phyloP scores from a whole-genome alignment of 1,140 invertebrate species.

The Galendromus occidentalis region DNA sequence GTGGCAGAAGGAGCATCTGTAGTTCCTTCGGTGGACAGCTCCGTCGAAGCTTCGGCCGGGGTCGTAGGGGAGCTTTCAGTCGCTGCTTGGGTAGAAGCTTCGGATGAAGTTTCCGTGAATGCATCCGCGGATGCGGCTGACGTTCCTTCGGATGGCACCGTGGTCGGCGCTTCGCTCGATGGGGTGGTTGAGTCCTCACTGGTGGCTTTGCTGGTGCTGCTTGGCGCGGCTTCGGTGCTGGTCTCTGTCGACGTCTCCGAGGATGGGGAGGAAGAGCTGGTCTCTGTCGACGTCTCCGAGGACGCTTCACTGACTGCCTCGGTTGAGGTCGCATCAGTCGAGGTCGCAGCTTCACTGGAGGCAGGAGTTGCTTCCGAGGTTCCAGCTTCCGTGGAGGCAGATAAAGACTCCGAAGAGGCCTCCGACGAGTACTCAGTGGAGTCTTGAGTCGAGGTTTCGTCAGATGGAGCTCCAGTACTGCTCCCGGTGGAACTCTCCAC shows the following conservation, averaged over 20 bases:
- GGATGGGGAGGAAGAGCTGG: too few species aligned
- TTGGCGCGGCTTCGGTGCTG: neutral
- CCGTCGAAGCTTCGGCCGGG: neutral
- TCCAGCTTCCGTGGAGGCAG: too few species aligned
- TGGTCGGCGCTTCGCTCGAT: neutral
- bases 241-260: neutral
- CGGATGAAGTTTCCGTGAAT: neutral
- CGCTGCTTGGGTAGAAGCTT: neutral
- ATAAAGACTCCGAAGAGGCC: too few species aligned
- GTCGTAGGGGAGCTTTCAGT: neutral
- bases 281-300: too few species aligned
- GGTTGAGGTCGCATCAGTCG: too few species aligned
- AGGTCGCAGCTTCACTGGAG: too few species aligned
- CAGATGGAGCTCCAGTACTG: too few species aligned
- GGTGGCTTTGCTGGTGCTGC: neutral
- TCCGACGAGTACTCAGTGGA: too few species aligned
- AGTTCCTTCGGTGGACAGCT: slow-evolving; percentile 19
- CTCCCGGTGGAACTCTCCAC: too few species aligned
- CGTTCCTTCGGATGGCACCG: neutral
- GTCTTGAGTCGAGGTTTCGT: too few species aligned
- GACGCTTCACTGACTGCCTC: too few species aligned
- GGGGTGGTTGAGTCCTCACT: neutral
- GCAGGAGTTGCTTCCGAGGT: too few species aligned
- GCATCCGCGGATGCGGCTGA: neutral
- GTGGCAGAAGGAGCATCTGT: slow-evolving; percentile 10